Base-by-base conservation (phyloP, 2,888 invertebrate genomes). In the Brachyopa scutellaris region DNA sequence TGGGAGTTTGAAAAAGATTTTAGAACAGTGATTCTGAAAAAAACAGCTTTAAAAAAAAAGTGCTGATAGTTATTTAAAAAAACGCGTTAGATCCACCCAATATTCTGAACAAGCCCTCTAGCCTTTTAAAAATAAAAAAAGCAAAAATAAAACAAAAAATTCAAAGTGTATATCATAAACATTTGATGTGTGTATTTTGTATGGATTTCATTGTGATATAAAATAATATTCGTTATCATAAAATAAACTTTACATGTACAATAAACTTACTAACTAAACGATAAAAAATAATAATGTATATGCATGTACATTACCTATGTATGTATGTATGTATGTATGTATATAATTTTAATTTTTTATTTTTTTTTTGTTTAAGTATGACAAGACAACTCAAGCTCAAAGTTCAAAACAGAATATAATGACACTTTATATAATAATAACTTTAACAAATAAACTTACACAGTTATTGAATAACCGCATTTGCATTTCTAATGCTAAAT, bases 321-420 rank as follows among this genome's bases (percentile, higher is more conserved):
- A n/a, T n/a, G n/a, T n/a, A n/a, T n/a, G n/a, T n/a, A n/a, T n/a
- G n/a, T n/a, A n/a, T n/a, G n/a, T n/a, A n/a, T n/a, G n/a, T n/a
- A n/a, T n/a, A n/a, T n/a, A n/a, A n/a, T 55, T 26, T 55, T 19
- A 31, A 17, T 36, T 42, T 7, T 45, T 6, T 45, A 11, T 21
- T 47, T 40, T 72, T 17, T 26, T 33, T 7, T 64, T 62, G 8
- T 70, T 80, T 70, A 70, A 76, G 74, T 76, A 80, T 80, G 80
- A 80, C 76, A 80, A 80, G 76, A 76, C 69, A 80, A 76, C 76
- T 80, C 62, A 73, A 76, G 74, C 23, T 76, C 33, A 59, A 78
- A 66, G 36, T 57, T 64, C 26, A 21, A 67, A n/a, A 66, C 31
- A 76, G 15, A 64, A 66, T 61, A 57, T 55, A 64, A 64, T 57